Evolutionary conservation across 2,797 vertebrate genomes (phyloP), one percentile per base, ranked within the genome.

Genomic region (Mormyrus hasselquistii): DNA sequence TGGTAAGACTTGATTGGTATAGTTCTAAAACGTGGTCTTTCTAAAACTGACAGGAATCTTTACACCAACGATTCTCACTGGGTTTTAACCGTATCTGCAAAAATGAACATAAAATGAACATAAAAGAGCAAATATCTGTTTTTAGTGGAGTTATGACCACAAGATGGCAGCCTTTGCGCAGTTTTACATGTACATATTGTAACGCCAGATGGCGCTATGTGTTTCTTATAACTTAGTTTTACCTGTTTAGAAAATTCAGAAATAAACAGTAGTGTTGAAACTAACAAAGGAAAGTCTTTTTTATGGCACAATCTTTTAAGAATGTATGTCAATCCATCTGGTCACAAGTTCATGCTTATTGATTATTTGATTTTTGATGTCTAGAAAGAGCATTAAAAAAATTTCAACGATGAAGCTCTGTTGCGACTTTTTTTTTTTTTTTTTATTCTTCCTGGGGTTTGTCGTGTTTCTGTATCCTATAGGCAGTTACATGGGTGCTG

Each of bases 121-220:
- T 9, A 3, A 82, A 82, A 16, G 41, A 82, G 41, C 19, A 82
- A 82, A n/a, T 47, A 47, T 29, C 29, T 82, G 76, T 82, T 82
- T 9, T 8, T 8, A 73, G 16, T n/a, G 38, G 41, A 82, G 41
- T 82, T 47, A 47, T n/a, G 22, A 85, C 84, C 89, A 90, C 88
- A 86, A 90, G 89, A 85, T 90, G 89, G 87, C 83, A 88, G 82
- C 62, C 47, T 55, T n/a, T 89, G 83, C 47, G 62, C 57, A 86
- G 41, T 57, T 86, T 55, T 85, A 85, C 49, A 5, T 29, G 16
- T 10, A 7, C 14, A 34, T 79, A n/a, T 82, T 53, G 55, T 44
- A 53, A 84, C 41, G 14, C 22, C 25, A 16, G 22, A 34, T 69
- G 59, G 62, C 44, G 65, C 38, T 34, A 62, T 19, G 4, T 25